These are phyloP conservation scores for Aulostomus chinensis DNA, from an alignment of 2,797 vertebrate genomes.

Conservation along the genomic window DNA sequence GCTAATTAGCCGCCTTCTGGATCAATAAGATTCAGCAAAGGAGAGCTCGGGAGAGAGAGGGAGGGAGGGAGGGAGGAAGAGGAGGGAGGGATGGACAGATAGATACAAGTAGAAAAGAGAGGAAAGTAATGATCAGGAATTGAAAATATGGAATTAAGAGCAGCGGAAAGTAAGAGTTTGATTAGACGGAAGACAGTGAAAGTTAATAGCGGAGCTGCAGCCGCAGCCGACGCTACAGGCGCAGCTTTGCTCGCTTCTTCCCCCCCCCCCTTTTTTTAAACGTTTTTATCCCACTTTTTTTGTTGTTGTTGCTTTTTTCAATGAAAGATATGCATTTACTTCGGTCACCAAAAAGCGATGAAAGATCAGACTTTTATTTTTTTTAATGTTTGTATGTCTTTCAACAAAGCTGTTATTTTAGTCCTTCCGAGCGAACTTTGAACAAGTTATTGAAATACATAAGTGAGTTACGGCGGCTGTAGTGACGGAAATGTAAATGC, in stretches of 20 bases:
- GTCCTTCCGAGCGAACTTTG: too few relatives aligned
- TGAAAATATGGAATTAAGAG: slow-evolving; percentile 87
- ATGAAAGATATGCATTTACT: too few relatives aligned
- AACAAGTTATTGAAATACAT: slow-evolving; percentile 53
- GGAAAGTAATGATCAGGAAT: slow-evolving; percentile 88
- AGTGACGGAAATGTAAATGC: not conserved
- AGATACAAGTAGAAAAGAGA: slow-evolving; percentile 82
- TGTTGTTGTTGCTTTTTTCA: slow-evolving; percentile 6
- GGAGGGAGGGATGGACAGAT: slow-evolving; percentile 83
- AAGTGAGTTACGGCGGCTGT: slow-evolving; percentile 24
- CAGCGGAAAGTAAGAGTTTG: slow-evolving; percentile 84
- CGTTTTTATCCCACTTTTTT: slow-evolving; percentile 23
- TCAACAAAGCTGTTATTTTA: too few relatives aligned
- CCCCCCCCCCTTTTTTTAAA: slow-evolving; percentile 36
- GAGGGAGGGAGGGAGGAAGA: slow-evolving; percentile 75
- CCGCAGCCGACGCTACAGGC: slow-evolving; percentile 36
- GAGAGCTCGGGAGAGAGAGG: slow-evolving; percentile 84
- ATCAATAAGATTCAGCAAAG: slow-evolving; percentile 99
- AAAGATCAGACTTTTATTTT: too few relatives aligned
- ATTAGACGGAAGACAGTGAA: slow-evolving; percentile 76
- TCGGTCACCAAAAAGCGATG: too few relatives aligned
- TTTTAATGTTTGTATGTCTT: too few relatives aligned
- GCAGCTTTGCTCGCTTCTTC: slow-evolving; percentile 40
- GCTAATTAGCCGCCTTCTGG: slow-evolving; percentile 99
- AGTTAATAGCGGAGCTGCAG: slow-evolving; percentile 63